Conservation (phyloP, 2,113 vertebrate species). For the Octodon degus region DNA sequence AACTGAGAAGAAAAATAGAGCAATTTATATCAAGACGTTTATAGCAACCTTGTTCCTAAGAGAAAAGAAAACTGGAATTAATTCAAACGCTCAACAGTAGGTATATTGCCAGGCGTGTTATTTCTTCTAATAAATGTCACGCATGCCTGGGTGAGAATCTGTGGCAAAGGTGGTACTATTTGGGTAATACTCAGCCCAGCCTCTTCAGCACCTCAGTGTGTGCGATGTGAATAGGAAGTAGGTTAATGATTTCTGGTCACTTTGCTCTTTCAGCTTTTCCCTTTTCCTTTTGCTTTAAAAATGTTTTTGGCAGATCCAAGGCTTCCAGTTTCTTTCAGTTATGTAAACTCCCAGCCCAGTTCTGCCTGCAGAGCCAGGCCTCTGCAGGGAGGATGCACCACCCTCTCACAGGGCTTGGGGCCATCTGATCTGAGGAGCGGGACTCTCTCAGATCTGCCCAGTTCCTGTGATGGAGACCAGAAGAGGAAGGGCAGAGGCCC, state of each 20-base stretch:
- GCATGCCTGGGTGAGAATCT: neutral
- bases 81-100: neutral
- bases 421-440: neutral
- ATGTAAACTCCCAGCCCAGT: neutral
- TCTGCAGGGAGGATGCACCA: neutral
- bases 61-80: neutral
- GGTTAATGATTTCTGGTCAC: neutral
- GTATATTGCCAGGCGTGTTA: neutral
- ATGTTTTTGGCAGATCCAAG: neutral
- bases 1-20: constrained; percentile 37
- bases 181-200: neutral
- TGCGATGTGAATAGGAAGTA: neutral
- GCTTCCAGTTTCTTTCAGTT: constrained; percentile 11
- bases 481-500: neutral
- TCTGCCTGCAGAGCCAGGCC: neutral
- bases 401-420: neutral
- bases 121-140: neutral
- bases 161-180: neutral
- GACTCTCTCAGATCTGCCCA: neutral
- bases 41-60: constrained; percentile 26
- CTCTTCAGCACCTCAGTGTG: neutral
- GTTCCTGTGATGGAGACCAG: neutral
- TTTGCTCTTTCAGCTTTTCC: neutral
- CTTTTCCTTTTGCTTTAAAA: neutral
- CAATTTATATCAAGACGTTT: constrained; percentile 10